Conservation (phyloP, 2,797 vertebrate genomes). For the Betta splendens region DNA sequence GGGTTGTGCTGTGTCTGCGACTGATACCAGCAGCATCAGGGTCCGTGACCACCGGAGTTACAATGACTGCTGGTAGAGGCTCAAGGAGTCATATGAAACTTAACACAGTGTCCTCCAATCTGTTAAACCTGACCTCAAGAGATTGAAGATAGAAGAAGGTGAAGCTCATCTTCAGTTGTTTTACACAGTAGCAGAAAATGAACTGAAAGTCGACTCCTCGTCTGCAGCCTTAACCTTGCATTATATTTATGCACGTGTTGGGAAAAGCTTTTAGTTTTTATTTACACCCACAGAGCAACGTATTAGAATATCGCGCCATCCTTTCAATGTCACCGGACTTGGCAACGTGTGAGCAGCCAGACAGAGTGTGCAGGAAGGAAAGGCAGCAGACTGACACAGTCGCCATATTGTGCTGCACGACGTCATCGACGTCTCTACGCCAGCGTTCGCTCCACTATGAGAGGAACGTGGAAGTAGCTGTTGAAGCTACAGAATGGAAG, state of each 20-base stretch:
- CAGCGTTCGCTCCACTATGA: not conserved
- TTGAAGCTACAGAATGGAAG: not conserved
- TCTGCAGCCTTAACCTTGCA: not conserved
- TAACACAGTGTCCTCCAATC: no score
- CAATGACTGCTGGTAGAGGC: no score
- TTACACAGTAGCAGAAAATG: no score
- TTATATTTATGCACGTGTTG: not conserved
- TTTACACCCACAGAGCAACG: not conserved
- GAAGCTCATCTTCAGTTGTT: no score
- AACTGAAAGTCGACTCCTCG: no score
- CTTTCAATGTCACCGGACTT: constrained; percentile 10
- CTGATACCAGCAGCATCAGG: constrained; percentile 8
- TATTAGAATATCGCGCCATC: not conserved
- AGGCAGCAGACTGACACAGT: not conserved
- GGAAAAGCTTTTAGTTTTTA: not conserved
- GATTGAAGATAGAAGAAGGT: no score
- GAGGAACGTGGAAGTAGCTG: not conserved
- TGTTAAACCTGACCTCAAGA: no score
- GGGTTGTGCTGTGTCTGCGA: constrained; percentile 15
- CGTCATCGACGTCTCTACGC: not conserved
- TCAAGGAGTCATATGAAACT: no score
- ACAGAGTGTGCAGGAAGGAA: not conserved
- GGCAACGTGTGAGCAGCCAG: constrained; percentile 1
- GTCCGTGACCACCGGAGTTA: no score
- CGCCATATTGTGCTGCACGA: not conserved